Evolutionary conservation across 2,888 invertebrate genomes (phyloP).

Genomic region (Oligia fasciuncula): DNA sequence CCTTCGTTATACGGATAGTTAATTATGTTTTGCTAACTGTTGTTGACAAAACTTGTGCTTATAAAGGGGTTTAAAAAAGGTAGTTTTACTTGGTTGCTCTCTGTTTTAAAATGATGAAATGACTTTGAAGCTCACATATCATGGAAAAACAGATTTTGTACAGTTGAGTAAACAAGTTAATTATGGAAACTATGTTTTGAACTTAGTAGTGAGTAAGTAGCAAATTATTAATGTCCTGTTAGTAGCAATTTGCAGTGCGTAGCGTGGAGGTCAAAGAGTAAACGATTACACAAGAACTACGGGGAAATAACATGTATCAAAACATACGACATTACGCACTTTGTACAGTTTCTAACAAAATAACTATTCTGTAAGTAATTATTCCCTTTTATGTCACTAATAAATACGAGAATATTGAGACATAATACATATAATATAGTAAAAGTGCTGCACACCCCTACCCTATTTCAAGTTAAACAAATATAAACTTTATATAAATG

Average conservation of each 20-base stretch:
- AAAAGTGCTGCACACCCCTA: too few relatives aligned
- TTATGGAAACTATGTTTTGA: background rate
- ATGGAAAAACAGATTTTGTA: background rate
- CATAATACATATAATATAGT: too few relatives aligned
- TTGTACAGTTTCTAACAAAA: background rate
- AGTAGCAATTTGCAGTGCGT: slow-evolving; percentile 45
- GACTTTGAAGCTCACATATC: background rate
- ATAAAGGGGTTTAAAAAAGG: background rate
- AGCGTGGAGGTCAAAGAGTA: slow-evolving; percentile 18
- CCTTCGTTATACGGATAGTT: too few relatives aligned
- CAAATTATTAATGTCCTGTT: slow-evolving; percentile 27
- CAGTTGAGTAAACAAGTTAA: too few relatives aligned
- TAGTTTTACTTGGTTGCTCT: background rate
- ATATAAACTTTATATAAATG: too few relatives aligned
- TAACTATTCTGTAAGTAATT: background rate
- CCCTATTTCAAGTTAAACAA: too few relatives aligned
- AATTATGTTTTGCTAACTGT: background rate
- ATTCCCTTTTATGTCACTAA: too few relatives aligned
- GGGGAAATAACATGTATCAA: slow-evolving; percentile 31
- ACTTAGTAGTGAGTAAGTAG: background rate
- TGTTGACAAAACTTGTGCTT: background rate
- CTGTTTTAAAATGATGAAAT: background rate
- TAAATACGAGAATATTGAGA: too few relatives aligned
- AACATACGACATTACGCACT: slow-evolving; percentile 24
- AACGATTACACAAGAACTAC: slow-evolving; percentile 44